These are phyloP conservation scores for Poecilia picta DNA, from an alignment of 2,797 vertebrate genomes.

Conservation along the genomic window DNA sequence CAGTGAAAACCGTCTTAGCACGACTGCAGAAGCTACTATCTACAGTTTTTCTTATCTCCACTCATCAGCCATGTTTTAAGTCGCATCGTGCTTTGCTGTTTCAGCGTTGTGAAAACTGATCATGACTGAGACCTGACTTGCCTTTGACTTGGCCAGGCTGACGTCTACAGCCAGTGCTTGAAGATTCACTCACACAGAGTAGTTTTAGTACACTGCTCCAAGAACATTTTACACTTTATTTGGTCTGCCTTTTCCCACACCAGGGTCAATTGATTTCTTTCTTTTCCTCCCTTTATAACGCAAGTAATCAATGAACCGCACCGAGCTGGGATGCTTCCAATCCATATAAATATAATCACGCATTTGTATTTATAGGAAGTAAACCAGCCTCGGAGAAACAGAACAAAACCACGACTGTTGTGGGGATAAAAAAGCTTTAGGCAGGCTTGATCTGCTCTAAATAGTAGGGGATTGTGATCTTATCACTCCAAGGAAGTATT, in stretches of 20 bases:
- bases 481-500: slow-evolving; percentile 71
- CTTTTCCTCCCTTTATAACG: slow-evolving; percentile 56
- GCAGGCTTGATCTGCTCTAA: slow-evolving; percentile 64
- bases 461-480: slow-evolving; percentile 70
- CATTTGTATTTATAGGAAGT: slow-evolving; percentile 73
- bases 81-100: no score
- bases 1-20: neutral
- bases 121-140: neutral
- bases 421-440: slow-evolving; percentile 53
- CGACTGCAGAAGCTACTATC: neutral
- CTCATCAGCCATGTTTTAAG: neutral
- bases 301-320: slow-evolving; percentile 75
- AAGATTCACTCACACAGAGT: slow-evolving; percentile 1
- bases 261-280: slow-evolving; percentile 65
- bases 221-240: slow-evolving; percentile 68
- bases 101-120: no score
- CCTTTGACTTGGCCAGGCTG: neutral
- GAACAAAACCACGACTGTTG: slow-evolving; percentile 56
- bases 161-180: neutral
- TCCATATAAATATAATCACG: slow-evolving; percentile 79
- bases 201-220: slow-evolving; percentile 37
- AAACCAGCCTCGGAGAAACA: slow-evolving; percentile 49
- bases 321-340: slow-evolving; percentile 64
- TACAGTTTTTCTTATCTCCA: neutral
- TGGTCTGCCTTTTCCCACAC: slow-evolving; percentile 55